Conservation (phyloP, 1,140 invertebrate genomes). For the Brachionus rubens region DNA sequence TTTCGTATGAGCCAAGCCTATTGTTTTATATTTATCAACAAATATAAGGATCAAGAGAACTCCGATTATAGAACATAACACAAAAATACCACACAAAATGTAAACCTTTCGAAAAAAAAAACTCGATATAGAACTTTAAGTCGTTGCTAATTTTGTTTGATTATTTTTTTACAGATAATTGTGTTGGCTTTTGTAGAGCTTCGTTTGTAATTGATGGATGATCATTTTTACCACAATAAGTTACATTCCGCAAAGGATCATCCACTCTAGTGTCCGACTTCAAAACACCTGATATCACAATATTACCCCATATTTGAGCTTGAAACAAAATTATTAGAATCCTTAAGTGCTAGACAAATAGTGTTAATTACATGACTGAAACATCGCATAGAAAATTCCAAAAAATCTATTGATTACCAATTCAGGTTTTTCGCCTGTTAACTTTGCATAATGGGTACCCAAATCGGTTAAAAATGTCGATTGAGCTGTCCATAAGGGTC, state of each 20-base stretch:
- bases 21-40: slow-evolving; percentile 68
- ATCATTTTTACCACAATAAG: slow-evolving; percentile 2
- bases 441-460: slow-evolving; percentile 68
- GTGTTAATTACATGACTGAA: slow-evolving; percentile 71
- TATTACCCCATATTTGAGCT: slow-evolving; percentile 72
- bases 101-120: slow-evolving; percentile 47
- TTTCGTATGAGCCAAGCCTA: neutral
- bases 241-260: neutral
- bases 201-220: neutral
- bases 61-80: slow-evolving; percentile 77
- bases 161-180: slow-evolving; percentile 49
- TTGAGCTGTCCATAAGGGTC: slow-evolving; percentile 92
- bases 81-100: slow-evolving; percentile 80
- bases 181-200: slow-evolving; percentile 28
- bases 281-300: slow-evolving; percentile 83
- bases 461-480: slow-evolving; percentile 90
- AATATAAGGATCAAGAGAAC: slow-evolving; percentile 78
- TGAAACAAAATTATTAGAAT: too few species aligned
- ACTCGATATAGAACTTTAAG: too few species aligned
- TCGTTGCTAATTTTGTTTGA: too few species aligned
- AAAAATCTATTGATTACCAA: slow-evolving; percentile 90
- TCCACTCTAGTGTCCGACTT: slow-evolving; percentile 53
- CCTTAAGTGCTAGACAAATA: too few species aligned
- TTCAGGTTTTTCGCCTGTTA: slow-evolving; percentile 69
- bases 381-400: slow-evolving; percentile 93